phyloP scores from a whole-genome alignment of 2,888 invertebrate genomes.

The Nomada hirtipes region DNA sequence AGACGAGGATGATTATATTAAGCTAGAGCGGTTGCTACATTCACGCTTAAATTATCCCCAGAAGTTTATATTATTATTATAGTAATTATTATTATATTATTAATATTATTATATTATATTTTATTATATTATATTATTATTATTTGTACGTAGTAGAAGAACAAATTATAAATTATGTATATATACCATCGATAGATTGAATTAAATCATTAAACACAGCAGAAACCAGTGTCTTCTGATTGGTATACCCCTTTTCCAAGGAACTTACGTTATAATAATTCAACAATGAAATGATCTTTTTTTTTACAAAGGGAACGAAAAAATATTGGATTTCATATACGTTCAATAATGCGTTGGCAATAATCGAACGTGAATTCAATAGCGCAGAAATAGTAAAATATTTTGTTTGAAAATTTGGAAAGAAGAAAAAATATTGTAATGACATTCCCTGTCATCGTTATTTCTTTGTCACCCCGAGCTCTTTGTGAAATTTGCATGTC shows the following conservation, averaged over 20 bases:
- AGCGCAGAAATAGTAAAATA: neutral
- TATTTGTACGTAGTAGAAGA: constrained; percentile 79
- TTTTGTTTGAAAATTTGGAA: neutral
- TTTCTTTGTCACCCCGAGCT: constrained; percentile 1
- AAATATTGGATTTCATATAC: too few species aligned
- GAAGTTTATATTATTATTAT: constrained; percentile 71
- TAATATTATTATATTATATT: constrained; percentile 66
- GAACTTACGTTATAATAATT: neutral
- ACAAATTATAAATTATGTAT: constrained; percentile 82
- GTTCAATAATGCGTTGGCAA: too few species aligned
- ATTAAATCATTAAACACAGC: constrained; percentile 70
- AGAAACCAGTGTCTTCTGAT: constrained; percentile 35
- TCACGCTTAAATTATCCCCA: constrained; percentile 68
- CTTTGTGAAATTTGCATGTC: neutral
- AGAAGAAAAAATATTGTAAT: neutral
- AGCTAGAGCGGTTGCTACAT: constrained; percentile 64
- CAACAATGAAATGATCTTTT: too few species aligned
- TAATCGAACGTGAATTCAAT: neutral
- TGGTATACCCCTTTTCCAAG: neutral
- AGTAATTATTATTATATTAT: constrained; percentile 62
- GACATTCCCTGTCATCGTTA: neutral
- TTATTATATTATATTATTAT: constrained; percentile 74
- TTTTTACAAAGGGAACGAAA: too few species aligned
- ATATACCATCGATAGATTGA: constrained; percentile 71
- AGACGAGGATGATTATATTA: constrained; percentile 49